Conservation (phyloP, 2,113 vertebrate genomes). For the Amazona vittata region DNA sequence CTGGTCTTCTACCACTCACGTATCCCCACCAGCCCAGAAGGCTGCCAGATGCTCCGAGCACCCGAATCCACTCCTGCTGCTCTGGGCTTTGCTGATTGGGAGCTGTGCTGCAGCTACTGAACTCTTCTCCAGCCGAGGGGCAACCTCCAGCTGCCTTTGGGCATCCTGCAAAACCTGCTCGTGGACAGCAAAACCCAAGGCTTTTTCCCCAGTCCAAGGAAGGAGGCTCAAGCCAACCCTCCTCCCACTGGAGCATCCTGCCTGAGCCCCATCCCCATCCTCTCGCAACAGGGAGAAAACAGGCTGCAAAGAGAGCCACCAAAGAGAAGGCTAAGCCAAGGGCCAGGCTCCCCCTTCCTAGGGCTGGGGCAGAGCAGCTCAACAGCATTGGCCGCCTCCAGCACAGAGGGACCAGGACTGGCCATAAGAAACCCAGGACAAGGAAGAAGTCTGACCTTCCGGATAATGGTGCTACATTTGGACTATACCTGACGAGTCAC, state of each 20-base stretch:
- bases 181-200: background rate
- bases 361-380: background rate
- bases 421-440: background rate
- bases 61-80: background rate
- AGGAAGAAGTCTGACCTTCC: constrained; percentile 20
- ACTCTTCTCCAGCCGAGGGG: background rate
- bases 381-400: background rate
- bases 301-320: background rate
- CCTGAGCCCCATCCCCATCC: background rate
- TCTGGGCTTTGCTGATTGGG: background rate
- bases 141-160: background rate
- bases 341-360: background rate
- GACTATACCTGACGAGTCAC: constrained; percentile 24
- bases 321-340: background rate
- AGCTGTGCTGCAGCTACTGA: background rate
- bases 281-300: background rate
- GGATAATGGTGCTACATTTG: constrained; percentile 35
- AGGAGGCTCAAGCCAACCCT: background rate
- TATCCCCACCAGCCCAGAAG: accelerated
- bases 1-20: accelerated
- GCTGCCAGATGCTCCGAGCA: background rate
- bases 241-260: background rate
- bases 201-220: background rate
- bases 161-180: background rate
- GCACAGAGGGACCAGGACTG: background rate